phyloP scores from a whole-genome alignment of 2,888 invertebrate species.

The Meloe dianella region DNA sequence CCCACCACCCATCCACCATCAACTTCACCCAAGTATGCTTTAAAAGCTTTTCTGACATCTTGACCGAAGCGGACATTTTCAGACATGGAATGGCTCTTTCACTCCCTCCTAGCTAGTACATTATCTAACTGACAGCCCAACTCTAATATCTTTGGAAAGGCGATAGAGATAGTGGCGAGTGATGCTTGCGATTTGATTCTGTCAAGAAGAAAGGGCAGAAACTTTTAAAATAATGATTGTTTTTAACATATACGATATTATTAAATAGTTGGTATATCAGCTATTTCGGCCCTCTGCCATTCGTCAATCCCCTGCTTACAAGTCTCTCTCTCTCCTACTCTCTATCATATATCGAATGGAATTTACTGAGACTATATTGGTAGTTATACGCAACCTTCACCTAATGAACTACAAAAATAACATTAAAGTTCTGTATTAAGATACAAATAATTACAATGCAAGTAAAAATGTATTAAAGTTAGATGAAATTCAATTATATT shows the following conservation, averaged over 20 bases:
- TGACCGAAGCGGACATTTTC: conserved; percentile 61
- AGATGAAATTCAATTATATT: not conserved
- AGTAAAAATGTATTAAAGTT: not conserved
- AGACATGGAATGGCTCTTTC: conserved; percentile 62
- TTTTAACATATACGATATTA: not conserved
- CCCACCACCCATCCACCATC: conserved; percentile 23
- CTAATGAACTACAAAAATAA: conserved; percentile 56
- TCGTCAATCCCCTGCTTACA: conserved; percentile 33
- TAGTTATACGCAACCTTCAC: conserved; percentile 51
- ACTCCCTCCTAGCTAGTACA: conserved; percentile 45
- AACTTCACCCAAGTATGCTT: conserved; percentile 56
- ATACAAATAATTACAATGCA: not conserved
- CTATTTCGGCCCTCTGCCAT: conserved; percentile 40
- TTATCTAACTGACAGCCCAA: conserved; percentile 47
- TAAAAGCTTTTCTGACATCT: conserved; percentile 63
- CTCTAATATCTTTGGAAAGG: conserved; percentile 33
- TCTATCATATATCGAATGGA: not conserved
- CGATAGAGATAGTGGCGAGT: conserved; percentile 1
- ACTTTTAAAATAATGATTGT: not conserved
- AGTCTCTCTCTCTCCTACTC: no score
- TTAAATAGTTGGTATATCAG: conserved; percentile 30
- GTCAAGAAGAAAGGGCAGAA: not conserved
- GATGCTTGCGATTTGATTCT: not conserved
- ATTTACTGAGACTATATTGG: conserved; percentile 15
- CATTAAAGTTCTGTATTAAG: conserved; percentile 38